These are phyloP conservation scores for Mesembrinibis cayennensis DNA, from an alignment of 2,113 vertebrate species.

Conservation along the genomic window DNA sequence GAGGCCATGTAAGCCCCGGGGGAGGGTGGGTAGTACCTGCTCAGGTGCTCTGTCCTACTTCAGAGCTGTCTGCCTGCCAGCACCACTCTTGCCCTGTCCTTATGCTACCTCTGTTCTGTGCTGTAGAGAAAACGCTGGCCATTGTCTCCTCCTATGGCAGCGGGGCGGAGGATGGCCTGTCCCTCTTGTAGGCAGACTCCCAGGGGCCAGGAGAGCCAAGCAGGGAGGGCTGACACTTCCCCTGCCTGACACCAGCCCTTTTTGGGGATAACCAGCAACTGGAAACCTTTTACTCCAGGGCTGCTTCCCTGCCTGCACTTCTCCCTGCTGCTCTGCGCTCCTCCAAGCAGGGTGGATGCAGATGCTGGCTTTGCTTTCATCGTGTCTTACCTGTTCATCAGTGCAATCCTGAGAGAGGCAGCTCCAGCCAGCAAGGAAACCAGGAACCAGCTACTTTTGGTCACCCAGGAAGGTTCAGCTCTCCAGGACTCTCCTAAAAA, in stretches of 20 bases:
- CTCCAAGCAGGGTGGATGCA: neutral
- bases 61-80: neutral
- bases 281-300: neutral
- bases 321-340: neutral
- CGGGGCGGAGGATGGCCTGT: neutral
- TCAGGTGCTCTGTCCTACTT: neutral
- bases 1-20: neutral
- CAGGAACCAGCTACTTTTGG: neutral
- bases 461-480: neutral
- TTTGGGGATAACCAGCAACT: neutral
- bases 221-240: neutral
- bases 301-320: neutral
- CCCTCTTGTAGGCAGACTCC: neutral
- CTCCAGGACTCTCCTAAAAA: neutral
- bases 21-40: neutral
- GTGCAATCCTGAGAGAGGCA: neutral
- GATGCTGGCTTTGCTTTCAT: neutral
- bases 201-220: neutral
- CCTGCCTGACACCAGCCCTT: neutral
- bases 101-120: neutral
- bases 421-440: neutral
- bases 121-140: neutral
- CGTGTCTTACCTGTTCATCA: neutral
- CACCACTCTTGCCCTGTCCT: neutral
- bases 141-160: neutral